Evolutionary conservation across 2,888 invertebrate genomes (phyloP).

Genomic region (Drosophila quasianomalipes): DNA sequence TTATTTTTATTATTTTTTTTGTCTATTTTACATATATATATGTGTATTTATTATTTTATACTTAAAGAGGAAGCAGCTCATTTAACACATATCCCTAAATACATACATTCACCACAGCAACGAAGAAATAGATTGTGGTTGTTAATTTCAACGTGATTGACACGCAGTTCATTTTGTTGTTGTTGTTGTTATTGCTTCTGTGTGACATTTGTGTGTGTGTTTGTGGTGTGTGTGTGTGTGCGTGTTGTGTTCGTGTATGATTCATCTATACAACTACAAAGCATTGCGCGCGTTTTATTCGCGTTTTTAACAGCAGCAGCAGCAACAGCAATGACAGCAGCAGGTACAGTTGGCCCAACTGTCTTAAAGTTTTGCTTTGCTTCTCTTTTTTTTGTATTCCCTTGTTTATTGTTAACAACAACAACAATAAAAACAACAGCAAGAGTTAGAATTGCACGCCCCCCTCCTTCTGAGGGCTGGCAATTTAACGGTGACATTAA

Average conservation of each 20-base stretch:
- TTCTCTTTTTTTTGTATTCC: slow-evolving; percentile 6
- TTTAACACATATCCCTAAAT: slow-evolving; percentile 54
- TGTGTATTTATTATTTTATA: slow-evolving; percentile 43
- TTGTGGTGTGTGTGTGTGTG: slow-evolving; percentile 9
- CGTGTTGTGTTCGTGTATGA: slow-evolving; percentile 26
- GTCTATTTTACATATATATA: slow-evolving; percentile 14
- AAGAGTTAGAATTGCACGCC: slow-evolving; percentile 6
- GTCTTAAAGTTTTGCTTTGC: slow-evolving; percentile 14
- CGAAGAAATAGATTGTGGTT: slow-evolving; percentile 20
- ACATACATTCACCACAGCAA: slow-evolving; percentile 31
- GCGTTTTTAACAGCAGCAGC: slow-evolving; percentile 45
- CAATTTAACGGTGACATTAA: slow-evolving; percentile 22
- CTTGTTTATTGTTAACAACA: slow-evolving; percentile 7
- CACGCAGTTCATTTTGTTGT: slow-evolving; percentile 37
- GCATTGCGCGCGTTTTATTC: slow-evolving; percentile 49
- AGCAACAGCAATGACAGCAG: slow-evolving; percentile 29
- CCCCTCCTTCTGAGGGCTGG: background rate
- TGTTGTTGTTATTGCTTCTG: background rate
- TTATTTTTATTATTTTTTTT: background rate
- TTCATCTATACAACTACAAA: slow-evolving; percentile 40
- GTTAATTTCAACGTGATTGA: slow-evolving; percentile 39
- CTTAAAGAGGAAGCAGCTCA: slow-evolving; percentile 73
- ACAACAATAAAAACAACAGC: slow-evolving; percentile 3
- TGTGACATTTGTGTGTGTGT: slow-evolving; percentile 12
- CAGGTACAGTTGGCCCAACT: slow-evolving; percentile 60